phyloP scores from a whole-genome alignment of 2,113 vertebrate species.

The Dasyornis broadbenti region DNA sequence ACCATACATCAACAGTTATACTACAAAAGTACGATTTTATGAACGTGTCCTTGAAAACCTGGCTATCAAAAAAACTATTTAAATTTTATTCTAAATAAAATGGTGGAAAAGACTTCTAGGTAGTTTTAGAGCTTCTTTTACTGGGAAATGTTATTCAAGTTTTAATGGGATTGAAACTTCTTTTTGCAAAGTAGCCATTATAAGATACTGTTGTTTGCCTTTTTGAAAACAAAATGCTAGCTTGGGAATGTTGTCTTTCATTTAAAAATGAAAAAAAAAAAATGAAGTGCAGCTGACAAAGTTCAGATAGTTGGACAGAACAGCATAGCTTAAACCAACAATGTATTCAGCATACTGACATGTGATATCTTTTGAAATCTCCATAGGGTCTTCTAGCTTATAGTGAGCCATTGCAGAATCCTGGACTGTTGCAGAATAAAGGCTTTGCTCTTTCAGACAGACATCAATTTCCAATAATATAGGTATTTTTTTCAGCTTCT shows the following conservation, averaged over 20 bases:
- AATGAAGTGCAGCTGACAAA: conserved; percentile 27
- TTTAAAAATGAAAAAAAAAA: neutral
- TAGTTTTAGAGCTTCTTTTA: neutral
- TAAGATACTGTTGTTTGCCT: neutral
- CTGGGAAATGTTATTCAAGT: neutral
- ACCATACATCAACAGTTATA: neutral
- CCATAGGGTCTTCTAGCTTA: neutral
- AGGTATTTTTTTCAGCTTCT: neutral
- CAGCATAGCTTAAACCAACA: conserved; percentile 29
- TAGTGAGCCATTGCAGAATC: neutral
- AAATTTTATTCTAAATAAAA: neutral
- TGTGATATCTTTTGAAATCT: conserved; percentile 44
- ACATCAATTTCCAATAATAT: neutral
- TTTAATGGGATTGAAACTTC: neutral
- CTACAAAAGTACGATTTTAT: neutral
- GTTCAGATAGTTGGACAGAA: conserved; percentile 33
- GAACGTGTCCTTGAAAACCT: neutral
- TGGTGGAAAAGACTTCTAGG: neutral
- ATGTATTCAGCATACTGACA: neutral
- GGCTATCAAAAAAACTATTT: neutral
- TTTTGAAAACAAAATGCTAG: neutral
- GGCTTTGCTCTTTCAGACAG: neutral
- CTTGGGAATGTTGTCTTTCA: neutral
- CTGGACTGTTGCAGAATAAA: neutral
- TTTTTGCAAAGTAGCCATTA: neutral